Evolutionary conservation across 2,113 vertebrate species (phyloP).

Genomic region (Erinaceus europaeus): DNA sequence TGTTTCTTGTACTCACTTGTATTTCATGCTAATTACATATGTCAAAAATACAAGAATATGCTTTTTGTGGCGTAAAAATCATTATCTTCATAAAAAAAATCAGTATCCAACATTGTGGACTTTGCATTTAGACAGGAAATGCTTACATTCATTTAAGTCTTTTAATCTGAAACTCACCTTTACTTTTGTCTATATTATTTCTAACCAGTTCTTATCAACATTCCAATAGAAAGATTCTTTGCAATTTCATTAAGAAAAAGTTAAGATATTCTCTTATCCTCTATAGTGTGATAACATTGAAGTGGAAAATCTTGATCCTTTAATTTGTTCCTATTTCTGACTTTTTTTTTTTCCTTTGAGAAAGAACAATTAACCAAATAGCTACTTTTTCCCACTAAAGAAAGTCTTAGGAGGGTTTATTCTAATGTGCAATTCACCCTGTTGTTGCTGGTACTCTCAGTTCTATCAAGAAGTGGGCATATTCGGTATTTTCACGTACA

Average conservation of each 20-base stretch:
- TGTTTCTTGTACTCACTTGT: background rate
- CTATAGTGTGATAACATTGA: background rate
- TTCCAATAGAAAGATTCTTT: background rate
- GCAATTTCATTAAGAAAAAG: background rate
- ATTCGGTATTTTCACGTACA: background rate
- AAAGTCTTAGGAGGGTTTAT: background rate
- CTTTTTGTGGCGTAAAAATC: background rate
- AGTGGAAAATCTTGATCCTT: background rate
- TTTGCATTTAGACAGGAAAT: background rate
- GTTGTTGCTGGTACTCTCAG: background rate
- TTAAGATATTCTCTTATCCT: background rate
- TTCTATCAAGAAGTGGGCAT: background rate
- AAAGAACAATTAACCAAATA: background rate
- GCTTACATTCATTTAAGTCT: background rate
- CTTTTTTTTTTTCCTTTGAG: background rate
- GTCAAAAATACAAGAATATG: background rate
- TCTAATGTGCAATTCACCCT: background rate
- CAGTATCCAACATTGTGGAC: background rate
- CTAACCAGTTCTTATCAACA: background rate
- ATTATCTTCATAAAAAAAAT: background rate
- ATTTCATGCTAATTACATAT: background rate
- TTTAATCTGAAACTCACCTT: background rate
- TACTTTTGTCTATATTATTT: background rate
- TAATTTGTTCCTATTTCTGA: background rate
- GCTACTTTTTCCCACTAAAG: rapidly evolving